Conservation (phyloP, 37 sponge, comb jelly and placozoan species). For the Theonella swinhoei region DNA sequence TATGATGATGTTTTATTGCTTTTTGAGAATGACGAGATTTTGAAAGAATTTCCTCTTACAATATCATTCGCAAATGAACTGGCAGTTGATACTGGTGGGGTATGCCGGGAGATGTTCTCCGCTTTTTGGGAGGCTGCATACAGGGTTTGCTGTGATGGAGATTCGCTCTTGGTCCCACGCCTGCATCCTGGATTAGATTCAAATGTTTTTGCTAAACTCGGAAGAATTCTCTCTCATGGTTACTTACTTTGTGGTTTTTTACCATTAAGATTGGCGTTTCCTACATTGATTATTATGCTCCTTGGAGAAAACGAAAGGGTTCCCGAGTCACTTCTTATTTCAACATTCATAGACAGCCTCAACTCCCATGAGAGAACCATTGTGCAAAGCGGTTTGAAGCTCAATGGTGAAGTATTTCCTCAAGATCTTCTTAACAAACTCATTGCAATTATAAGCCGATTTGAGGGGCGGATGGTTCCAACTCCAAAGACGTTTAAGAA, state of each 20-base stretch:
- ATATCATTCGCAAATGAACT: not conserved
- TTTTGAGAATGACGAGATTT: not conserved
- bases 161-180: not conserved
- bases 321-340: not conserved
- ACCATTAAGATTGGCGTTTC: constrained; percentile 13
- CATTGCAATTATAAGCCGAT: constrained; percentile 4
- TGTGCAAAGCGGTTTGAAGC: not conserved
- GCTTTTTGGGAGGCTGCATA: constrained; percentile 29
- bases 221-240: constrained; percentile 7
- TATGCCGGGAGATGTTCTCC: constrained; percentile 15
- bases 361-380: not conserved
- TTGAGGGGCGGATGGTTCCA: constrained; percentile 6
- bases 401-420: not conserved
- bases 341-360: not conserved
- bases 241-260: constrained; percentile 6
- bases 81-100: constrained; percentile 23
- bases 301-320: not conserved
- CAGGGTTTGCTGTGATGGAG: not conserved
- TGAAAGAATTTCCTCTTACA: not conserved
- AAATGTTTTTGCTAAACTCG: not conserved
- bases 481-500: not conserved
- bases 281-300: constrained; percentile 9
- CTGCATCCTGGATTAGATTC: not conserved
- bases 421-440: not conserved
- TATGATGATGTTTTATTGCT: not conserved